Conservation (phyloP, 2,113 vertebrate species). For the Rallus limicola region DNA sequence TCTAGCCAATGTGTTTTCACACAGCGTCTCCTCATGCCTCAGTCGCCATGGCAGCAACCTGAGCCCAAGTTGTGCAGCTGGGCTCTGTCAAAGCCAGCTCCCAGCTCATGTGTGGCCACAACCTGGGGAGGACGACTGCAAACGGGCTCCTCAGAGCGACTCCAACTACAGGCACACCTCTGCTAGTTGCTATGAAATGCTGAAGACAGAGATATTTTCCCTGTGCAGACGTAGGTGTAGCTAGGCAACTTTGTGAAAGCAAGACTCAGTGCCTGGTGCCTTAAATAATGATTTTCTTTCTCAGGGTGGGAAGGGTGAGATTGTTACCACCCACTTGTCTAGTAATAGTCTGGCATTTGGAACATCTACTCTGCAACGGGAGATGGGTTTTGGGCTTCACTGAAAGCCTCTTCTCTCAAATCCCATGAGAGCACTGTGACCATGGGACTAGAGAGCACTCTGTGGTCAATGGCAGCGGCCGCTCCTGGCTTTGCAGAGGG, state of each 20-base stretch:
- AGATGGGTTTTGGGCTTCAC: not conserved
- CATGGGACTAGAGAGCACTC: not conserved
- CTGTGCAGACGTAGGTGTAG: not conserved
- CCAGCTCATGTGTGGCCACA: rapidly evolving
- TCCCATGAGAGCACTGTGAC: not conserved
- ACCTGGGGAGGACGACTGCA: not conserved
- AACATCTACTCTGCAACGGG: not conserved
- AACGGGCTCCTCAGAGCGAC: rapidly evolving
- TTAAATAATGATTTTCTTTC: not conserved
- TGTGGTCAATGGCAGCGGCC: not conserved
- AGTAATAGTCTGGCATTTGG: conserved; percentile 6
- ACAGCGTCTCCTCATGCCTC: not conserved
- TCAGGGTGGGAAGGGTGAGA: not conserved
- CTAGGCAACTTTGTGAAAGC: not conserved
- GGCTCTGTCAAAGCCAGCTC: not conserved
- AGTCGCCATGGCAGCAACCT: not conserved
- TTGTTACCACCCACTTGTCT: conserved; percentile 15
- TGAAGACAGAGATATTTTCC: not conserved
- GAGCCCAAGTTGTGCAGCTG: not conserved
- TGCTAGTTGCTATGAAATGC: not conserved
- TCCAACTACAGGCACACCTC: not conserved
- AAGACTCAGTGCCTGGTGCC: not conserved
- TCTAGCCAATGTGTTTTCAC: not conserved
- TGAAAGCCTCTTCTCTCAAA: not conserved
- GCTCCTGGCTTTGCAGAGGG: not conserved